Evolutionary conservation across 2,797 vertebrate species (phyloP).

Genomic region (Rhabdomys pumilio): DNA sequence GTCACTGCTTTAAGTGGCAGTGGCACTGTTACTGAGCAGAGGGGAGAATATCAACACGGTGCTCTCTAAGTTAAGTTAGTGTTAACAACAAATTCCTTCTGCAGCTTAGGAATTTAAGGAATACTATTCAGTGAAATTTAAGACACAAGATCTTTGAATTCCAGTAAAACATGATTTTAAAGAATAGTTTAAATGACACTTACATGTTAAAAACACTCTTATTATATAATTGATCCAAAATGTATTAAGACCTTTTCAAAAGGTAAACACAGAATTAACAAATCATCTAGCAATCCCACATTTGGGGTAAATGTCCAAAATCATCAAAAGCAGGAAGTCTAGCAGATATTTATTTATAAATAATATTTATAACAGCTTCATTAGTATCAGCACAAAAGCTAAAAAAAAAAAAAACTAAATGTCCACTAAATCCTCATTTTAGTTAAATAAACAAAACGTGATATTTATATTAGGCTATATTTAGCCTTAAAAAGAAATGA

Average conservation of each 20-base stretch:
- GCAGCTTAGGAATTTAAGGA: constrained; percentile 81
- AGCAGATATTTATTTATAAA: constrained; percentile 45
- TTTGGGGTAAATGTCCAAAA: constrained; percentile 27
- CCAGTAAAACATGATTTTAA: constrained; percentile 58
- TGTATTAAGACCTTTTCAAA: constrained; percentile 60
- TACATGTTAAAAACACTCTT: constrained; percentile 42
- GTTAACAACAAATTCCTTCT: constrained; percentile 81
- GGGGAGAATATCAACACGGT: constrained; percentile 75
- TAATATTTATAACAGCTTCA: constrained; percentile 42
- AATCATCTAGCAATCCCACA: constrained; percentile 32
- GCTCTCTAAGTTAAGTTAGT: constrained; percentile 82
- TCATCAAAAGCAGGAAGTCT: constrained; percentile 53
- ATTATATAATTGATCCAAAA: constrained; percentile 16
- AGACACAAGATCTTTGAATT: constrained; percentile 47
- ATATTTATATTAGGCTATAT: constrained; percentile 24
- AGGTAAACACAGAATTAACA: constrained; percentile 65
- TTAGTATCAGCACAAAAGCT: constrained; percentile 9
- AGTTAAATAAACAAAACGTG: constrained; percentile 59
- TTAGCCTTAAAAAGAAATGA: constrained; percentile 54
- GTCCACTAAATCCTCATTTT: constrained; percentile 44
- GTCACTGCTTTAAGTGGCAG: constrained; percentile 80
- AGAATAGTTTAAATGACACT: constrained; percentile 60
- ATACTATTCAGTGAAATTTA: constrained; percentile 51
- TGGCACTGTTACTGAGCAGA: constrained; percentile 75
- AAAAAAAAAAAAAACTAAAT: constrained; percentile 13